Percentiles rank a stretch among this genome's conserved stretches.
Evolutionary conservation across 1,140 invertebrate genomes (phyloP).

Genomic region (Sarcophaga bullata): DNA sequence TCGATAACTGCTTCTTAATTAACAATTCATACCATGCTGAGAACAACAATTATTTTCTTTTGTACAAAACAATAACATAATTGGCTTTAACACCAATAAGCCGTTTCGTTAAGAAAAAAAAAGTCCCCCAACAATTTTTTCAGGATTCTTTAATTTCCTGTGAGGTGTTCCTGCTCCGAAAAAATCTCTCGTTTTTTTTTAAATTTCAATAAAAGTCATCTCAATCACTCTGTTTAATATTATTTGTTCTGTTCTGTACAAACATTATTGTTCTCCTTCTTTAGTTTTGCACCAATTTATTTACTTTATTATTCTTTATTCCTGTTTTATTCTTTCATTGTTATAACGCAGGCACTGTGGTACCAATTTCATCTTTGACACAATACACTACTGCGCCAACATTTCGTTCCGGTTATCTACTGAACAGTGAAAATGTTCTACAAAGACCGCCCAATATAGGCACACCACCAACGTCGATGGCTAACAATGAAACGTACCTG

Average conservation of each 20-base stretch:
- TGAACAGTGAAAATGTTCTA: conserved; percentile 53
- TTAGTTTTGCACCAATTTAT: not conserved
- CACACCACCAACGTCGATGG: conserved; percentile 52
- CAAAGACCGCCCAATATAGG: conserved; percentile 54
- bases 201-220: too few relatives aligned
- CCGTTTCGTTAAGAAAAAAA: too few relatives aligned
- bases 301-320: conserved; percentile 1
- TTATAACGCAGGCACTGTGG: conserved; percentile 51
- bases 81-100: too few relatives aligned
- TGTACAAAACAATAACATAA: too few relatives aligned
- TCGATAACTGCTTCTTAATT: too few relatives aligned
- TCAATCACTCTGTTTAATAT: not conserved
- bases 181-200: too few relatives aligned
- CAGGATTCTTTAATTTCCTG: too few relatives aligned
- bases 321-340: not conserved
- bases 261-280: not conserved
- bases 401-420: conserved; percentile 56
- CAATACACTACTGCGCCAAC: conserved; percentile 61
- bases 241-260: conserved; percentile 7
- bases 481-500: conserved; percentile 34
- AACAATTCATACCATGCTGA: too few relatives aligned
- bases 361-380: conserved; percentile 56
- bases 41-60: too few relatives aligned
- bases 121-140: too few relatives aligned
- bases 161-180: too few relatives aligned